Base-by-base conservation (phyloP, 2,888 invertebrate species). In the Nezara viridula region DNA sequence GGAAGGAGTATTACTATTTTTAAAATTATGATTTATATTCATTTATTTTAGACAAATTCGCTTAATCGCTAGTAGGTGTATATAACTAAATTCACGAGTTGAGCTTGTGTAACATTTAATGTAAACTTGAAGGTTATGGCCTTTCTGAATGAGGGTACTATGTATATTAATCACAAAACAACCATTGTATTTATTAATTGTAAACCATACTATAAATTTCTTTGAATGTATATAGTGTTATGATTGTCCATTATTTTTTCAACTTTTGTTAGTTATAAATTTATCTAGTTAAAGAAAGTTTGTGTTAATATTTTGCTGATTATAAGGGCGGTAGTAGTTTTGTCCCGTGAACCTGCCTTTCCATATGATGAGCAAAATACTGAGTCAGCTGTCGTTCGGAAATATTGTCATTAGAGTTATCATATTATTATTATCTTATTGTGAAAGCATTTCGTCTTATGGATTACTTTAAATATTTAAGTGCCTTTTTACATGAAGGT, bases 401-500 rank as follows among this genome's bases (percentile, higher is more conserved):
- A 81, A 32, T 40, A 21, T 50, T 44, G 77, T 66, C 44, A 66
- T 44, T 66, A 66, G 44, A 66, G 66, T 73, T 88, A 55, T 73
- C 66, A 73, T 73, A 73, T 88, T 55, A 88, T 88, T 55, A 88
- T 88, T 73, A 73, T 73, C 40, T 44, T 44, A 40, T 27, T 47
- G 37, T 73, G 47, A 73, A 88, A 73, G 66, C 60, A 88, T 73
- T 40, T 55, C n/a, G 88, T 88, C 55, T 66, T 66, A 73, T 81
- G 81, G 81, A 81, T 89, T 89, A 52, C 77, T 89, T 90, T 90
- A 86, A 89, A 89, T 85, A 77, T 90, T 90, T 90, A 90, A 90
- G 90, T 90, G 90, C 90, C 90, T 90, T 90, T 89, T 90, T 88
- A 47, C 86, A 89, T 90, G 88, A 86, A 89, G 86, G 89, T 87